Evolutionary conservation across 1,140 invertebrate genomes (phyloP).

Genomic region (Physella acuta): DNA sequence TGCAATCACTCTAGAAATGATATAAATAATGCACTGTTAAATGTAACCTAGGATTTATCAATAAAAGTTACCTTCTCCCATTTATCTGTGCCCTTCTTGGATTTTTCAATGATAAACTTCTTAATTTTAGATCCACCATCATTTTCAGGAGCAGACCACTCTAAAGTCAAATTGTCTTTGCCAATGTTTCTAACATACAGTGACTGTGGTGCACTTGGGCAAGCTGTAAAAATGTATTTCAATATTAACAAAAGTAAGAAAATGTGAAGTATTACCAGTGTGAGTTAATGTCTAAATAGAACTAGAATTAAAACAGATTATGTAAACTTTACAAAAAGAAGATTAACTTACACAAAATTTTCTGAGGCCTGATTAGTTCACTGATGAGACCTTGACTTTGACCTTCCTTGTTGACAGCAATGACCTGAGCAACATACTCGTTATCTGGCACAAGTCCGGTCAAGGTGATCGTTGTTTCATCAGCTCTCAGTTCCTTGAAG

Average conservation of each 20-base stretch:
- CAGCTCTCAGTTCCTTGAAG: constrained; percentile 53
- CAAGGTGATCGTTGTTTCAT: constrained; percentile 71
- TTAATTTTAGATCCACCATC: constrained; percentile 77
- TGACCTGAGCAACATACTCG: constrained; percentile 93
- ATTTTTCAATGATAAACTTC: constrained; percentile 77
- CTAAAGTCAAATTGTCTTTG: constrained; percentile 80
- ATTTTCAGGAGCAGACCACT: constrained; percentile 84
- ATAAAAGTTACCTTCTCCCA: constrained; percentile 36
- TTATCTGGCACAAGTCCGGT: constrained; percentile 87
- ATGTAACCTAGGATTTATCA: too few relatives aligned
- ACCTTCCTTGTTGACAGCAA: constrained; percentile 79
- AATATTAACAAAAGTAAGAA: neutral
- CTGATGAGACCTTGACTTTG: constrained; percentile 35
- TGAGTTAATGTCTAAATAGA: neutral
- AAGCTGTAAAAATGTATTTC: constrained; percentile 65
- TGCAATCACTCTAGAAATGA: too few relatives aligned
- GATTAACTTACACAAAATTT: constrained; percentile 37
- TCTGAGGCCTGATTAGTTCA: constrained; percentile 41
- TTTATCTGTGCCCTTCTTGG: constrained; percentile 35
- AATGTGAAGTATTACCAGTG: neutral
- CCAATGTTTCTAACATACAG: constrained; percentile 44
- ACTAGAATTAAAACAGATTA: neutral
- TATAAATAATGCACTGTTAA: too few relatives aligned
- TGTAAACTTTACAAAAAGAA: neutral
- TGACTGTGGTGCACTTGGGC: constrained; percentile 85